phyloP scores from a whole-genome alignment of 2,888 invertebrate genomes.

The Lithophane leautieri region DNA sequence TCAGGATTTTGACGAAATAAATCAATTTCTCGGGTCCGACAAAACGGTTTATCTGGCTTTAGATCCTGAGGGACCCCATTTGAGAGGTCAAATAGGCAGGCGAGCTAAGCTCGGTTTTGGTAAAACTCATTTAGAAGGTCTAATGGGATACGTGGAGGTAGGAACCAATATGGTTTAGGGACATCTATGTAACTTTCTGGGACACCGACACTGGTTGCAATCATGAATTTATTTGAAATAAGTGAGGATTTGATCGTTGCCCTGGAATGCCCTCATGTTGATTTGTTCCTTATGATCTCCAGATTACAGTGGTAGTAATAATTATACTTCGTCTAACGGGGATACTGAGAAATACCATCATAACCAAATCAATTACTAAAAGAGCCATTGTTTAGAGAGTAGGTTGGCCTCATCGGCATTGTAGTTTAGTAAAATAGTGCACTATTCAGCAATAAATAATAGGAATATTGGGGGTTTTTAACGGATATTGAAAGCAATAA shows the following conservation, averaged over 20 bases:
- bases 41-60: conserved; percentile 63
- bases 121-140: conserved; percentile 63
- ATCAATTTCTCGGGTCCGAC: conserved; percentile 62
- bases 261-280: too few relatives aligned
- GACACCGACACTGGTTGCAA: conserved; percentile 1
- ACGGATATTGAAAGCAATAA: too few relatives aligned
- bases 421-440: too few relatives aligned
- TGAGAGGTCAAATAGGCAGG: conserved; percentile 55
- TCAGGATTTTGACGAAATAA: conserved; percentile 58
- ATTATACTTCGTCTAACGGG: too few relatives aligned
- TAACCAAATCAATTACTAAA: too few relatives aligned
- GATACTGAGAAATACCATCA: too few relatives aligned
- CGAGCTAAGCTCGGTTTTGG: conserved; percentile 60
- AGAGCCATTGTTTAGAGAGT: too few relatives aligned
- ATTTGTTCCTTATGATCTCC: too few relatives aligned
- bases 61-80: conserved; percentile 53
- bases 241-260: neutral
- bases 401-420: too few relatives aligned
- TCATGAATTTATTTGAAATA: conserved; percentile 2
- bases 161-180: conserved; percentile 43
- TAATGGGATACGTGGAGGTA: conserved; percentile 50
- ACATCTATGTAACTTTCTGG: conserved; percentile 12
- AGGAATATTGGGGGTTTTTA: too few relatives aligned
- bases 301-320: too few relatives aligned
- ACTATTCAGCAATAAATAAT: too few relatives aligned